Conservation (phyloP, 2,888 invertebrate genomes). For the Galerucella calmariensis region DNA sequence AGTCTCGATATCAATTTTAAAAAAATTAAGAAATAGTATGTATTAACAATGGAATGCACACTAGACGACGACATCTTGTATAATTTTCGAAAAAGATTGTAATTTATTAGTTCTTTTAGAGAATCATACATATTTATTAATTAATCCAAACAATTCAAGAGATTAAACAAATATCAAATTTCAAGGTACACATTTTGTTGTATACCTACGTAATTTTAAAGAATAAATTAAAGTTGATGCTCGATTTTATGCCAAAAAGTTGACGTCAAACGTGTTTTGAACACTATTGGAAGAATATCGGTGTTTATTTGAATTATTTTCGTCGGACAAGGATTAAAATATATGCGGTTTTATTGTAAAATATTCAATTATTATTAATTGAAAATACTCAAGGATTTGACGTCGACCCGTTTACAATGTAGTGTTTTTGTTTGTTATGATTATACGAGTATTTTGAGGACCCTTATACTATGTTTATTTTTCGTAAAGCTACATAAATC, state of each 20-base stretch:
- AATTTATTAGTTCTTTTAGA: background rate
- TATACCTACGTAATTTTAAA: background rate
- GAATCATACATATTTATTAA: background rate
- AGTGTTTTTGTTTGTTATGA: no score
- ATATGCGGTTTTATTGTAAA: background rate
- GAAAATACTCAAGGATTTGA: background rate
- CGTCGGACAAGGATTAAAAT: background rate
- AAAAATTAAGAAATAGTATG: no score
- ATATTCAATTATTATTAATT: background rate
- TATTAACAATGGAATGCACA: background rate
- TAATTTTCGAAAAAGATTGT: background rate
- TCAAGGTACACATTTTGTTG: background rate
- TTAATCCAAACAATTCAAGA: background rate
- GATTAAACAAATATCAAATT: background rate
- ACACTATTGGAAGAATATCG: background rate
- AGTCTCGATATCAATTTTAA: no score
- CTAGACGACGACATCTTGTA: background rate
- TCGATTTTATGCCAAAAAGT: background rate
- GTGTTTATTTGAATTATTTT: background rate
- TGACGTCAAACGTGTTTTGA: conserved; percentile 3
- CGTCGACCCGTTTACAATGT: background rate
- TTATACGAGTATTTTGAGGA: no score
- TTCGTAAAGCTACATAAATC: no score
- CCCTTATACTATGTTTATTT: no score
- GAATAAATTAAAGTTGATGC: background rate